Evolutionary conservation across 2,888 invertebrate genomes (phyloP).

Genomic region (Microctonus aethiopoides): DNA sequence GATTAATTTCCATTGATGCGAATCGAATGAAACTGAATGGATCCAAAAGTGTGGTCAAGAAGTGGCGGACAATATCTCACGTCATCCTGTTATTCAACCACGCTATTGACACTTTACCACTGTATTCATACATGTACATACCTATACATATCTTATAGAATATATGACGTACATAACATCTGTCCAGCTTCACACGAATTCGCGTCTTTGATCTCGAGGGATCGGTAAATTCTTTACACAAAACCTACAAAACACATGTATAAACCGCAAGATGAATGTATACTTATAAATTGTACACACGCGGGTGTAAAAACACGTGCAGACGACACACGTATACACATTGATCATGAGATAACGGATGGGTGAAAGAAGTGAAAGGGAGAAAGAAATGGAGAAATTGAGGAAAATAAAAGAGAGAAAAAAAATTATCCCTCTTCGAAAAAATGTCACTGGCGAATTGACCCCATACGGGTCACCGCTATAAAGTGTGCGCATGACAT

Average conservation of each 20-base stretch:
- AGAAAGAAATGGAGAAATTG: too few relatives aligned
- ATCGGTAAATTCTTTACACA: not conserved
- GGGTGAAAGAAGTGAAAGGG: too few relatives aligned
- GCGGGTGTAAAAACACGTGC: not conserved
- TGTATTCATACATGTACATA: not conserved
- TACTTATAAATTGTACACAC: too few relatives aligned
- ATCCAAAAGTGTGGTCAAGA: not conserved
- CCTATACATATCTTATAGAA: not conserved
- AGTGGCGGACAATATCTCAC: slow-evolving; percentile 1
- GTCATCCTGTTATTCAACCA: slow-evolving; percentile 13
- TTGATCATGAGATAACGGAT: slow-evolving; percentile 38
- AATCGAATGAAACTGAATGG: not conserved
- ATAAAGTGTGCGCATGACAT: slow-evolving; percentile 44
- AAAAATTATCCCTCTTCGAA: slow-evolving; percentile 40
- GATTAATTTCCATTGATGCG: not conserved
- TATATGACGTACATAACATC: not conserved
- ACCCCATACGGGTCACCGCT: slow-evolving; percentile 50
- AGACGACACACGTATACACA: not conserved
- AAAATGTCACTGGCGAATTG: slow-evolving; percentile 49
- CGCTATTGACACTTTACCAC: slow-evolving; percentile 17
- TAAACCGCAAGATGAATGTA: not conserved
- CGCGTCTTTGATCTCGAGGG: slow-evolving; percentile 9
- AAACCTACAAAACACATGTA: not conserved
- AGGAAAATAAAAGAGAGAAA: too few relatives aligned
- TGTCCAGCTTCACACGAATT: not conserved